These are phyloP conservation scores for Pedetes capensis DNA, from an alignment of 2,113 vertebrate species.

Conservation along the genomic window DNA sequence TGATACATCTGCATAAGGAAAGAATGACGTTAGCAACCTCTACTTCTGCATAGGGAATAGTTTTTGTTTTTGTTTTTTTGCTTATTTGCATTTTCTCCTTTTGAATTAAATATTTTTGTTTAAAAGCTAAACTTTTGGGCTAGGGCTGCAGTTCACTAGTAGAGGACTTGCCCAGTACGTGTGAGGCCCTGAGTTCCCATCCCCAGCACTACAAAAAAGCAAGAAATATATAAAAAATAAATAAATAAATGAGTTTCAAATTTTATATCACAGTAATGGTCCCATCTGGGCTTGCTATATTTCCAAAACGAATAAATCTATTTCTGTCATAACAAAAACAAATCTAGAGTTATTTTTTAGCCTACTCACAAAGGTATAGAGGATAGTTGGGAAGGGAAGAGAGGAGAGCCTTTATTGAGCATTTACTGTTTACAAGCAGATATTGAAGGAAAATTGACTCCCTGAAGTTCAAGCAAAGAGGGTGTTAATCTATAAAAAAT, in stretches of 20 bases:
- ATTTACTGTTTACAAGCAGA: constrained; percentile 22
- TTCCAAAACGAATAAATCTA: neutral
- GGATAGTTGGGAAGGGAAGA: neutral
- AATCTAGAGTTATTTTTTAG: neutral
- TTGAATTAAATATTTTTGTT: neutral
- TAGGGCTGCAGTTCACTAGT: too few species aligned
- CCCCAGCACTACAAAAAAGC: neutral
- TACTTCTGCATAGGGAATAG: neutral
- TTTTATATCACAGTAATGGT: neutral
- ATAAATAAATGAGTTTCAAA: neutral
- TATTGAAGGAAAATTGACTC: neutral
- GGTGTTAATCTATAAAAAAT: constrained; percentile 11
- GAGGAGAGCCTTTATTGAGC: neutral
- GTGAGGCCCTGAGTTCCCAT: too few species aligned
- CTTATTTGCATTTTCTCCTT: neutral
- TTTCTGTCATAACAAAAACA: neutral
- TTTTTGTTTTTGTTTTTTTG: neutral
- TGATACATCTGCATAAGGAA: neutral
- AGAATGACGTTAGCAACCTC: neutral
- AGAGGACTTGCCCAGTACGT: too few species aligned
- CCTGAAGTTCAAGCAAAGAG: neutral
- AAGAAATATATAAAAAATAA: neutral
- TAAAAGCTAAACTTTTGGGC: neutral
- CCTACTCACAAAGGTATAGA: neutral
- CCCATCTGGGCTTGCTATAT: neutral